Percentiles rank a stretch among this genome's conserved stretches.
Conservation (phyloP, 2,888 invertebrate genomes). For the Idaea aversata region DNA sequence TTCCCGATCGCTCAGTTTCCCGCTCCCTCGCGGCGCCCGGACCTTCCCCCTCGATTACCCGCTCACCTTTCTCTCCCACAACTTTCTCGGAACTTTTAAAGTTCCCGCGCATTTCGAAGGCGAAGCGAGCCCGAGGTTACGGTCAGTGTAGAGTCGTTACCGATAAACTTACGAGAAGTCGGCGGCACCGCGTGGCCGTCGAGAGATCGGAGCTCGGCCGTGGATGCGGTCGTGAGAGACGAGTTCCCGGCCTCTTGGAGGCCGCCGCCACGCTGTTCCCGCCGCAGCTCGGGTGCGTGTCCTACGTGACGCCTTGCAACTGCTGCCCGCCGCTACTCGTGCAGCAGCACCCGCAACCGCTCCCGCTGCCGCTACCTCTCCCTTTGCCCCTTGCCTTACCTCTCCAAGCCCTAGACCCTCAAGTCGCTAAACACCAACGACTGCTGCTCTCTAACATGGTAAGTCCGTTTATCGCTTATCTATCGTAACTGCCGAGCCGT, state of each 20-base stretch:
- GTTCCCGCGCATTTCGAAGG: slow-evolving; percentile 55
- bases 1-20: slow-evolving; percentile 71
- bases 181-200: slow-evolving; percentile 67
- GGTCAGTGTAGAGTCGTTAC: slow-evolving; percentile 20
- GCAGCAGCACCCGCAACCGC: slow-evolving; percentile 69
- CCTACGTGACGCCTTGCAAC: slow-evolving; percentile 78
- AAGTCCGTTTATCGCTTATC: slow-evolving; percentile 57
- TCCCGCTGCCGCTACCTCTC: slow-evolving; percentile 69
- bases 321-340: slow-evolving; percentile 75
- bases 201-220: slow-evolving; percentile 67
- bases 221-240: slow-evolving; percentile 76
- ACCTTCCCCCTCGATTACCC: slow-evolving; percentile 47
- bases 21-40: slow-evolving; percentile 61
- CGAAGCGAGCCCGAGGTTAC: slow-evolving; percentile 4
- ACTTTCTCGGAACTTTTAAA: slow-evolving; percentile 57
- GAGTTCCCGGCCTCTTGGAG: slow-evolving; percentile 76
- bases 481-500: slow-evolving; percentile 22
- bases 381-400: slow-evolving; percentile 73
- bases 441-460: slow-evolving; percentile 81
- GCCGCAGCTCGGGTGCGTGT: slow-evolving; percentile 79
- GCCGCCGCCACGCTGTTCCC: slow-evolving; percentile 81
- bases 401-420: slow-evolving; percentile 73
- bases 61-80: slow-evolving; percentile 42
- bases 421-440: slow-evolving; percentile 76
- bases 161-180: slow-evolving; percentile 39